A percentile compares a stretch with the other conserved stretches of the same genome.
phyloP scores from a whole-genome alignment of 2,888 invertebrate species.

The Yponomeuta malinellus region DNA sequence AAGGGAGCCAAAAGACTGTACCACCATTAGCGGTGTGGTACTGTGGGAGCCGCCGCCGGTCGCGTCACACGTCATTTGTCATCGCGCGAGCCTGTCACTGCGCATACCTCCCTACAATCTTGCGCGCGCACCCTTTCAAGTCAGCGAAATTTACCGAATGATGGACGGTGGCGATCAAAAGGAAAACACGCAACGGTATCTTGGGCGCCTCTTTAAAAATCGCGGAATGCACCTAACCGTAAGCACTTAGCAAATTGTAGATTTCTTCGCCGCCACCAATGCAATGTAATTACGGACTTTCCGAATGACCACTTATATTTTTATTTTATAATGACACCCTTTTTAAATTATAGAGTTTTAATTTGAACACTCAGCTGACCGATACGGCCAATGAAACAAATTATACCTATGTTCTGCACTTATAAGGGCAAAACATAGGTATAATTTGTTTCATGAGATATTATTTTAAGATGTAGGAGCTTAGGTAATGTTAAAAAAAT shows the following conservation, averaged over 20 bases:
- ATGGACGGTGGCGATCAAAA: conserved; percentile 26
- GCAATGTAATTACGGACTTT: neutral
- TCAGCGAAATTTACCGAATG: conserved; percentile 51
- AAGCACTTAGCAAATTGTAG: conserved; percentile 8
- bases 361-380: neutral
- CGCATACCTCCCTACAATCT: conserved; percentile 61
- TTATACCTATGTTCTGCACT: neutral
- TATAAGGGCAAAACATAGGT: neutral
- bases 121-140: conserved; percentile 64
- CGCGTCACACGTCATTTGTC: conserved; percentile 56
- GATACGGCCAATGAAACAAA: neutral
- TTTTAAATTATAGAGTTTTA: neutral
- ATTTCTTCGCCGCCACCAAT: neutral
- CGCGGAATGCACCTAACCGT: conserved; percentile 10
- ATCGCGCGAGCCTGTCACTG: conserved; percentile 42
- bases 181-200: conserved; percentile 30
- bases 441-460: neutral
- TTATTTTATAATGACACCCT: neutral
- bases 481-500: too few species aligned
- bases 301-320: neutral
- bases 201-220: conserved; percentile 10
- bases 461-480: too few species aligned
- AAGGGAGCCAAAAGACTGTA: neutral
- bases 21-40: neutral
- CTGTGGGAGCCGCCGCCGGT: conserved; percentile 1